Base-by-base conservation (phyloP, 2,888 invertebrate genomes). In the Galerucella nymphaeae region DNA sequence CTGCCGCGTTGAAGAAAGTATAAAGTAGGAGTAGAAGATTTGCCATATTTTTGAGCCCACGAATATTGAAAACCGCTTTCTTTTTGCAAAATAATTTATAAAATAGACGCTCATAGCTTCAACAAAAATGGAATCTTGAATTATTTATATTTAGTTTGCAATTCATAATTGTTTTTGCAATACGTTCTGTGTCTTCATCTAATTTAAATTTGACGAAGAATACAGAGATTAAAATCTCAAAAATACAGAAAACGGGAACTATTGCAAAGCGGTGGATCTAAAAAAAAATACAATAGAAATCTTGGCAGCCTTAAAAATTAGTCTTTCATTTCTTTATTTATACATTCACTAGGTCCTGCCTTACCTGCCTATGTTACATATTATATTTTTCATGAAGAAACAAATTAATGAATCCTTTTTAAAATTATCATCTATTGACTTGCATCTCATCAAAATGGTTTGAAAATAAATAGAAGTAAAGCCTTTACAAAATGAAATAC, bases 11-110 rank as follows among this genome's bases (percentile, higher is more conserved):
- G 70, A 80, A 73, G 80, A 81, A 81, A 81, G 80, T 79, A 55
- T 30, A 30, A 14, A 70, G 81, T 81, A 76, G 81, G 80, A 68
- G 80, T 76, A 73, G 59, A 71, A n/a, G 76, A 68, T 78, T 80
- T 73, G 68, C 79, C 78, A 79, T 78, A 74, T 73, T 67, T 48
- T 59, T 73, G 48, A 71, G 48, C 76, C 76, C 71, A 76, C 76
- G 67, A 62, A 18, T 62, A 18, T 48, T 58, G 16, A 59, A 70
- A 23, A 57, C 38, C 53, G 73, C 76, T 76, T 76, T 76, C 76
- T 16, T 70, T 74, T 76, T 57, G 65, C 70, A 62, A 70, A 18
- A 62, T 42, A n/a, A 38, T 58, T 58, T 14, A 58, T 20, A 58
- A 23, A 58, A 30, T 30, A 6, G 30, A 30, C 5, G 30, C 5